A percentile compares a stretch with the other conserved stretches of the same genome.
These are phyloP conservation scores for Diplodus puntazzo DNA, from an alignment of 2,797 vertebrate genomes.

Conservation along the genomic window DNA sequence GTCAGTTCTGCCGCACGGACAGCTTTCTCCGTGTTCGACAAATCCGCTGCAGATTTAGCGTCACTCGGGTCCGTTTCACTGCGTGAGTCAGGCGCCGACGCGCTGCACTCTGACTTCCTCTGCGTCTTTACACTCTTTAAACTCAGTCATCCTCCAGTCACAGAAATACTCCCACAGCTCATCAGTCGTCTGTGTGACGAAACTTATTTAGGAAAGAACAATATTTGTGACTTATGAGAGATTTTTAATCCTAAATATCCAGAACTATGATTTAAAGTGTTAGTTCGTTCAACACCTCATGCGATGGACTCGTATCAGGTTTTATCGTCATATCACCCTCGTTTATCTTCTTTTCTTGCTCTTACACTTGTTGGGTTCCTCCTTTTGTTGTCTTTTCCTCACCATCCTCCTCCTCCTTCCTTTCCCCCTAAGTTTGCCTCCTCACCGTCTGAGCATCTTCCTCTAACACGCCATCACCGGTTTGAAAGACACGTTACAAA, in stretches of 20 bases:
- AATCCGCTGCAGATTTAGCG: constrained; percentile 55
- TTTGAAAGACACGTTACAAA: constrained; percentile 5
- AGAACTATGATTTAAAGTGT: no score
- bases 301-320: no score
- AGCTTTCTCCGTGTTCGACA: constrained; percentile 42
- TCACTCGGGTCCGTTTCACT: constrained; percentile 12
- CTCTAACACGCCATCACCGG: background rate
- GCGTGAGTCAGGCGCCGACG: constrained; percentile 1
- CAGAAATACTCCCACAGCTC: background rate
- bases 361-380: no score
- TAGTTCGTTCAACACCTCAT: no score
- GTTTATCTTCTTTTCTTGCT: background rate
- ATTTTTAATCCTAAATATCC: background rate
- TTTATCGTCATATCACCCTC: no score
- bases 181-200: background rate
- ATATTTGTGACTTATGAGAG: background rate
- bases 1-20: constrained; percentile 52
- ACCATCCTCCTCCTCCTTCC: background rate
- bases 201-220: background rate
- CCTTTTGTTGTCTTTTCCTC: no score
- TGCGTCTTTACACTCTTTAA: background rate
- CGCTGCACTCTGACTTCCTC: background rate
- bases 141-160: constrained; percentile 4
- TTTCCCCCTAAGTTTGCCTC: no score
- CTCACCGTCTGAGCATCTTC: no score